phyloP scores from a whole-genome alignment of 1,140 invertebrate species.

The Homalodisca vitripennis region DNA sequence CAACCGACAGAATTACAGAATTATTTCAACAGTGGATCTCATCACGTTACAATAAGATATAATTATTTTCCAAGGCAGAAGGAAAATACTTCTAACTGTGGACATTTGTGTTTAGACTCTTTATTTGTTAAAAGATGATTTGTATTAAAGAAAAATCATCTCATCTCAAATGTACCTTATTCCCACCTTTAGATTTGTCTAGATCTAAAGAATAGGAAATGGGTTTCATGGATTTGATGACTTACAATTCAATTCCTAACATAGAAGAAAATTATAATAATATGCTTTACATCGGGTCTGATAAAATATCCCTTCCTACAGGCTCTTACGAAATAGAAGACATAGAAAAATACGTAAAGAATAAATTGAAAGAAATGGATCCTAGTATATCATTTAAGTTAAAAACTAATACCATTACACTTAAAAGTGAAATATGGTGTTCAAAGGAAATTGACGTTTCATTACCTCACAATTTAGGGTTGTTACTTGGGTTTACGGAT shows the following conservation, averaged over 20 bases:
- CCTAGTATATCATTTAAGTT: background rate
- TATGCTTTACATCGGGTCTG: background rate
- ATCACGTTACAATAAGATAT: background rate
- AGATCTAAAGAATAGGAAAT: background rate
- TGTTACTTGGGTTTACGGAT: background rate
- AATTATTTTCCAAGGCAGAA: conserved; percentile 23
- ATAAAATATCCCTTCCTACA: conserved; percentile 17
- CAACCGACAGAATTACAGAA: background rate
- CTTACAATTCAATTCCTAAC: conserved; percentile 27
- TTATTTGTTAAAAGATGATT: background rate
- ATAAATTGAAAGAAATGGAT: background rate
- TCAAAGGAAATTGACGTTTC: background rate
- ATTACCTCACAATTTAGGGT: background rate
- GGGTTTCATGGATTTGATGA: conserved; percentile 7
- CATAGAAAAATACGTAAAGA: background rate
- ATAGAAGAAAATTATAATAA: conserved; percentile 21
- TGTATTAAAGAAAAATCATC: background rate
- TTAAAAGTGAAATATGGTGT: conserved; percentile 23
- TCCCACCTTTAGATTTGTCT: conserved; percentile 1
- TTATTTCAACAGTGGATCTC: conserved; percentile 17
- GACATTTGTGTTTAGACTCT: conserved; percentile 22
- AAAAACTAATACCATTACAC: background rate
- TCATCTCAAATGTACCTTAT: background rate
- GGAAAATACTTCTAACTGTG: conserved; percentile 19
- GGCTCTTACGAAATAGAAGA: conserved; percentile 21